Base-by-base conservation (phyloP, 64 coral and sea anemone species). In the Dendrophyllia cribrosa region DNA sequence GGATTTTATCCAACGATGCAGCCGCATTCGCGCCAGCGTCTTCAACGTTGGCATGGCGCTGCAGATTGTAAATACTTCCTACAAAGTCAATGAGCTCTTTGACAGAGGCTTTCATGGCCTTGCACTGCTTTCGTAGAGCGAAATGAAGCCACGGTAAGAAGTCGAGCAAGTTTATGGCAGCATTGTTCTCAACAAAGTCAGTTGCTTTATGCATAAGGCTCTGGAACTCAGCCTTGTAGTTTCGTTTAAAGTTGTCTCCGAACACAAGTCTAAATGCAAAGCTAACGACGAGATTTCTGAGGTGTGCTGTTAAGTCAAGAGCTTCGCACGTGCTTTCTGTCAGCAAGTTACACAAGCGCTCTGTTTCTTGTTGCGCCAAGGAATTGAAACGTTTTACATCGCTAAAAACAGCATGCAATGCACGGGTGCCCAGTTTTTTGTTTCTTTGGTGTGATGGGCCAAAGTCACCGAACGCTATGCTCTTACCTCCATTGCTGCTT, bases 141-240 rank as follows among this genome's bases (percentile, higher is more conserved):
- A 91, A 94, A n/a, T 85, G 79, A 44, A 97, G 92, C 82, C 92
- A 97, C 0, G 95, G 95, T 20, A 97, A 82, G 60, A 94, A 75
- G 85, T 97, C 92, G 6, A 97, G 11, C 7, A 97, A 16, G 51
- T 91, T 94, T 50, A 84, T 76, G 15, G 62, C 75, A 10, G 75
- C 92, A 67, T 79, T 90, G 20, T 93, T 91, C 78, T 94, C 91
- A 69, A 63, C 17, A 86, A 93, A 83, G 78, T 89, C 92, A 15
- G n/a, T 81, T 58, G 77, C 79, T 86, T 65, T 61, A 23, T 68
- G 47, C 1, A 94, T 68, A 22, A 94, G 67, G 0, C 22, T 83
- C 59, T 94, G 92, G 3, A 94, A 88, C 3, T 50, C 86, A 12
- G 45, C 43, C 17, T 50, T 89, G 6, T 83, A 70, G 11, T 66